Percentiles rank a stretch among this genome's conserved stretches.
These are phyloP conservation scores for Nephrotoma flavescens DNA, from an alignment of 2,888 invertebrate genomes.

Conservation along the genomic window DNA sequence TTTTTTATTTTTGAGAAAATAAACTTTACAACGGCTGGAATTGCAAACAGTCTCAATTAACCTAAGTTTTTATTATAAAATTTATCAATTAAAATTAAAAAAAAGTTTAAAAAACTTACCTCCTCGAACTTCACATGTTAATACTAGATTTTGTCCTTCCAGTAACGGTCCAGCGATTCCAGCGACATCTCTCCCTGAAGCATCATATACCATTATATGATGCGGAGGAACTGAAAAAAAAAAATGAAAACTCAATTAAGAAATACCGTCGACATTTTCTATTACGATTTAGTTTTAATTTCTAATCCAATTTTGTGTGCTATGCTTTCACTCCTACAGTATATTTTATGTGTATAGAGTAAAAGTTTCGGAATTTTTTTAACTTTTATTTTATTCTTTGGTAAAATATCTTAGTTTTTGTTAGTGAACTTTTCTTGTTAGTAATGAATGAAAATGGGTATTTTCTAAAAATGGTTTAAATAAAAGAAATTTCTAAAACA, in stretches of 20 bases:
- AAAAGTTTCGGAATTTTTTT: background rate
- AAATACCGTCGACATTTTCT: background rate
- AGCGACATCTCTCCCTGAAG: constrained; percentile 66
- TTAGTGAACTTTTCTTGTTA: background rate
- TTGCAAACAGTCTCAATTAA: too few species aligned
- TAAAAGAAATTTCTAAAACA: background rate
- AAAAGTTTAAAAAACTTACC: constrained; percentile 45
- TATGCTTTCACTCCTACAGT: background rate
- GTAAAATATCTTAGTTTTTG: background rate
- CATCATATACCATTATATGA: constrained; percentile 70
- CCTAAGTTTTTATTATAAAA: too few species aligned
- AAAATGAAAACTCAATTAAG: background rate
- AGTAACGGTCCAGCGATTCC: constrained; percentile 67
- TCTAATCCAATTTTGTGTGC: background rate
- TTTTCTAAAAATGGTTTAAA: background rate
- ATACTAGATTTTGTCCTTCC: constrained; percentile 63
- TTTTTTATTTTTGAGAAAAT: too few species aligned
- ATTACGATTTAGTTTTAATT: background rate
- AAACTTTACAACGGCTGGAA: too few species aligned
- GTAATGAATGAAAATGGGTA: background rate
- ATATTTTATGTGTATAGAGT: background rate
- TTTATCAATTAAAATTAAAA: too few species aligned
- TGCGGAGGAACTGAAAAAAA: constrained; percentile 69
- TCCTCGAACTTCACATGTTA: constrained; percentile 77
- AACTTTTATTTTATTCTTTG: background rate